These are phyloP conservation scores for Trichopoda pennipes DNA, from an alignment of 2,888 invertebrate species.

Conservation along the genomic window DNA sequence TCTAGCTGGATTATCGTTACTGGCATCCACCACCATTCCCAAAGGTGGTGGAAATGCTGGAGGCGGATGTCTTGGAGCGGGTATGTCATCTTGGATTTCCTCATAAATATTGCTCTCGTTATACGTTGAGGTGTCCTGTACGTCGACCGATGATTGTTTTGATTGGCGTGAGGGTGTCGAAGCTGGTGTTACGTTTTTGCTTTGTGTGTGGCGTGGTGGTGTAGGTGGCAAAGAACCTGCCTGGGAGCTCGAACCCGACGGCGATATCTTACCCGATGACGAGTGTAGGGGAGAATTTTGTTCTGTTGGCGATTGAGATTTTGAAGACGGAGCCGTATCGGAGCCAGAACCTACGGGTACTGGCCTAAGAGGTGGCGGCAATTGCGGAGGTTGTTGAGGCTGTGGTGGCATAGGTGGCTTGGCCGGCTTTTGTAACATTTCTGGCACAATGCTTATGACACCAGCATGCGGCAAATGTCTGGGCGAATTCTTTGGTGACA, in stretches of 20 bases:
- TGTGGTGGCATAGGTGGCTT: constrained; percentile 77
- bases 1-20: constrained; percentile 59
- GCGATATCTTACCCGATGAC: constrained; percentile 76
- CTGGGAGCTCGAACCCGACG: constrained; percentile 69
- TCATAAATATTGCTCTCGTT: constrained; percentile 82
- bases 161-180: constrained; percentile 76
- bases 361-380: constrained; percentile 61
- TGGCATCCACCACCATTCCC: constrained; percentile 80
- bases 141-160: constrained; percentile 73
- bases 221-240: constrained; percentile 73
- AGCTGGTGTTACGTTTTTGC: constrained; percentile 75
- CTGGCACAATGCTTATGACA: constrained; percentile 82
- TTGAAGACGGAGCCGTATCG: constrained; percentile 74
- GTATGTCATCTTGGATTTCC: constrained; percentile 83
- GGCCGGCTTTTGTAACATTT: constrained; percentile 74
- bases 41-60: constrained; percentile 83
- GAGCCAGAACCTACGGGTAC: constrained; percentile 52
- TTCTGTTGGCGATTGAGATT: constrained; percentile 77
- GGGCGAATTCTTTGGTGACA: constrained; percentile 82
- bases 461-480: constrained; percentile 81
- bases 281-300: constrained; percentile 71
- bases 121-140: constrained; percentile 65
- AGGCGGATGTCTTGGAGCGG: constrained; percentile 83
- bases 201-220: constrained; percentile 76
- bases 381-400: constrained; percentile 72